Conservation (phyloP, 2,113 vertebrate species). For the Scolopax mira region DNA sequence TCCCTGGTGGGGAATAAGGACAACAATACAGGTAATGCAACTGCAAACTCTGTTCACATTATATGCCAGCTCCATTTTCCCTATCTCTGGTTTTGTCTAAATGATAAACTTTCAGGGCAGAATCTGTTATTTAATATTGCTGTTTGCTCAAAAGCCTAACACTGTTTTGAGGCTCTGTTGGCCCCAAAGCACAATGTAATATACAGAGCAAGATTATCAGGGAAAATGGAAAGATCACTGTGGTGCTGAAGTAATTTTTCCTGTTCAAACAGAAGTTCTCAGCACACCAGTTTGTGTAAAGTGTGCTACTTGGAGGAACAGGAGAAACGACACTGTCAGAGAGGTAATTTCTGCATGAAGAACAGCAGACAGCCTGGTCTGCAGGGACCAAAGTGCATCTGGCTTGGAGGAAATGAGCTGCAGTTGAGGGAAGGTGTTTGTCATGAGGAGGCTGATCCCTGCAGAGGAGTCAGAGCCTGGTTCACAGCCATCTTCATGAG, state of each 20-base stretch:
- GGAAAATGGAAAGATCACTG: neutral
- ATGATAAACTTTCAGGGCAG: neutral
- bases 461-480: neutral
- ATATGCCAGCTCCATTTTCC: neutral
- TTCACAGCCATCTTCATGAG: neutral
- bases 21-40: neutral
- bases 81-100: neutral
- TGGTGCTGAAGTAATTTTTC: neutral
- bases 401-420: neutral
- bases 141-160: neutral
- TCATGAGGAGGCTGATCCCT: neutral
- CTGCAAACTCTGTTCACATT: neutral
- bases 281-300: neutral
- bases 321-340: accelerated
- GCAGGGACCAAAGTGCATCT: neutral
- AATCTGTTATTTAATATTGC: neutral
- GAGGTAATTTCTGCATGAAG: neutral
- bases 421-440: neutral
- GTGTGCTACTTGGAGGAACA: neutral
- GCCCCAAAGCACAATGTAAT: constrained; percentile 3
- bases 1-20: neutral
- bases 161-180: neutral
- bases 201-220: neutral
- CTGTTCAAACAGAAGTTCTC: constrained; percentile 4
- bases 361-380: neutral